Base-by-base conservation (phyloP, 2,797 vertebrate species). In the Scolopax bukidnonensis region DNA sequence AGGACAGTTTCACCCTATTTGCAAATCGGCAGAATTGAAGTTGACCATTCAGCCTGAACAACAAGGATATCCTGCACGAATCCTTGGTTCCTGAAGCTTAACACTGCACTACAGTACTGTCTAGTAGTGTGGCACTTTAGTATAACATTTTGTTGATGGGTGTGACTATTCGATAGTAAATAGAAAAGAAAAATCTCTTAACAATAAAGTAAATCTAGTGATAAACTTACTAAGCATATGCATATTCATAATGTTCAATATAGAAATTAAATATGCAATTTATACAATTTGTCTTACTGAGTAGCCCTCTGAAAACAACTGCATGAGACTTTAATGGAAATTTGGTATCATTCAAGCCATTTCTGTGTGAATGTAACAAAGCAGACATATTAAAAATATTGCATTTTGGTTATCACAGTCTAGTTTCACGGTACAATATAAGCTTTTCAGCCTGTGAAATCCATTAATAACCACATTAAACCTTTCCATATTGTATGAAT, bases 21-120 rank as follows among this genome's bases (percentile, higher is more conserved):
- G 89, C 80, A 89, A 94, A 85, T 70, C 84, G 91, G 63, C 75
- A 89, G 90, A 96, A 93, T 96, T 94, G 84, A 89, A 93, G 88
- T 70, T 96, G 96, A 95, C 94, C 94, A 77, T 78, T 95, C 84
- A 92, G 79, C 88, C 92, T 95, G 93, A 96, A 94, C 92, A 89
- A 47, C 65, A 51, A 70, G 73, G 87, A 90, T 96, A 95, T 95
- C 71, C 82, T 92, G 85, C 81, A 36, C 68, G 89, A 92, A 19
- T 86, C 83, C 87, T 85, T 95, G 79, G 75, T 47, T 88, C 95
- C 87, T 95, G 93, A 91, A 90, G 68, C 91, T 60, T 76, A 63
- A 56, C 38, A 1, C 36, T 60, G 20, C 77, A 32, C 38, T 90
- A 13, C 20, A 27, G 68, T 18, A 43, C 43, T 43, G 43, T 43